Percentiles rank a stretch among this genome's conserved stretches.
Conservation (phyloP, 1,140 invertebrate species). For the Pinna nobilis region DNA sequence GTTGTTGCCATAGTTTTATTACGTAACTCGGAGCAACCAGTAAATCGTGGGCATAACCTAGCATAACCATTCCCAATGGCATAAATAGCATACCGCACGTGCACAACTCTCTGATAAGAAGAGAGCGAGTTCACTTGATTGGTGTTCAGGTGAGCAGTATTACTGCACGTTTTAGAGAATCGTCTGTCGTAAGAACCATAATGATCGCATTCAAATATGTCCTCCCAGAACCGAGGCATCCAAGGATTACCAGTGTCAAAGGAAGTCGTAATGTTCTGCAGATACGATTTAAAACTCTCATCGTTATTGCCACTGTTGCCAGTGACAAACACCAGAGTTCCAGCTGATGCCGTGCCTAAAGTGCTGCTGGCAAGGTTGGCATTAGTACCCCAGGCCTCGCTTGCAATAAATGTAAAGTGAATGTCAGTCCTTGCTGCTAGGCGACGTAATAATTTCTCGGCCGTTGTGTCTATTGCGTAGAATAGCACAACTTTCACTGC, state of each 20-base stretch:
- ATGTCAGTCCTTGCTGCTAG: neutral
- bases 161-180: slow-evolving; percentile 1
- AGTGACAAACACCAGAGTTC: slow-evolving; percentile 47
- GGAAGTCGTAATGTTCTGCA: slow-evolving; percentile 26
- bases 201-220: slow-evolving; percentile 45
- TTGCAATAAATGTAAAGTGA: slow-evolving; percentile 50
- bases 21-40: neutral
- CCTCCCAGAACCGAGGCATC: slow-evolving; percentile 52
- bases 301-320: slow-evolving; percentile 19
- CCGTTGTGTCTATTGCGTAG: slow-evolving; percentile 46
- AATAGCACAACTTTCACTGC: slow-evolving; percentile 46
- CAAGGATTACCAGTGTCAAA: slow-evolving; percentile 39
- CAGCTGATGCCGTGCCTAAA: slow-evolving; percentile 23
- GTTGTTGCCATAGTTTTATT: slow-evolving; percentile 7
- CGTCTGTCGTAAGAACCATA: slow-evolving; percentile 47
- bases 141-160: neutral
- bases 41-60: neutral
- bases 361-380: slow-evolving; percentile 22
- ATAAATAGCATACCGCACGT: slow-evolving; percentile 48
- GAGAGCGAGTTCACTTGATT: slow-evolving; percentile 9
- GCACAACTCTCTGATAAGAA: slow-evolving; percentile 49
- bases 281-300: slow-evolving; percentile 29
- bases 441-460: slow-evolving; percentile 43
- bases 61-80: slow-evolving; percentile 28
- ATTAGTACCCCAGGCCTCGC: slow-evolving; percentile 57